Base-by-base conservation (phyloP, 2,113 vertebrate genomes). In the Lipophrys pholis region DNA sequence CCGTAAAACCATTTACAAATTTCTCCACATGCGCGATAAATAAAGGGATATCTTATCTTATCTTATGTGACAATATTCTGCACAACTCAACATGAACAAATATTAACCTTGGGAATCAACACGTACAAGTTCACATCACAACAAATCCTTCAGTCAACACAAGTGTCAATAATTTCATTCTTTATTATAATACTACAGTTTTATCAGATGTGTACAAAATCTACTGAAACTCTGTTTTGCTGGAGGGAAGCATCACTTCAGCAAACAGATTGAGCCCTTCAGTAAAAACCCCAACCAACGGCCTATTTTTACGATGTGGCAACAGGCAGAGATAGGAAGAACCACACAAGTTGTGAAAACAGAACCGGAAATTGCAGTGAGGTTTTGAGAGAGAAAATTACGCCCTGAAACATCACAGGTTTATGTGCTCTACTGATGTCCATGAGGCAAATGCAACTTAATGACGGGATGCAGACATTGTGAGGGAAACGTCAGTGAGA, bases 291-390 rank as follows among this genome's bases (percentile, higher is more conserved):
- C 76, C 70, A 62, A 43, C 75, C 61, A 55, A 49, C 30, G 36
- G 60, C 66, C 65, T 86, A 69, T 59, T 81, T 90, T 87, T 92
- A 83, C 81, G 63, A 75, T 93, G 89, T 82, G 78, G 89, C 82
- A 92, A 91, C 84, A 73, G 73, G 89, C 91, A 80, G 72, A 83
- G 83, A 88, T 84, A 87, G 92, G 78, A 91, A 91, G 82, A 84
- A 65, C 78, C 74, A 68, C 52, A 59, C n/a, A 70, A 77, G 84
- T 92, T 94, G 86, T 93, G 92, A 93, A 93, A 93, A 93, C 78
- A 87, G 79, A 78, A 92, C 91, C 92, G 93, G 93, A 94, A 93
- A 87, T 93, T 93, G 90, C 90, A 86, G 83, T 73, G 84, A 80
- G 77, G 68, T 54, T 68, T 57, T 42, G 65, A 41, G 86, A 84